Percentiles rank a stretch among this genome's conserved stretches.
Conservation (phyloP, 2,888 invertebrate genomes). For the Tyria jacobaeae region DNA sequence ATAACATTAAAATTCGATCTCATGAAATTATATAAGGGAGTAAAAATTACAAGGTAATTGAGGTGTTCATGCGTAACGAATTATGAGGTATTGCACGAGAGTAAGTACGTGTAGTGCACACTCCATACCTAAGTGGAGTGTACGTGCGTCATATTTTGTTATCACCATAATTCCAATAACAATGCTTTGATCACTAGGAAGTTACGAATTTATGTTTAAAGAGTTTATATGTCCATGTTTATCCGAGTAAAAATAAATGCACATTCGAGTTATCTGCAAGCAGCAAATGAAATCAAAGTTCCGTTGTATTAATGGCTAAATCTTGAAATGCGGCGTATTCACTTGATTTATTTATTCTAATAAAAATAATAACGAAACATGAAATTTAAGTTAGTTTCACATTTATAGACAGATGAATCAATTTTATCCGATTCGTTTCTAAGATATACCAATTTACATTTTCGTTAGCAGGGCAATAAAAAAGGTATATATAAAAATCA, state of each 20-base stretch:
- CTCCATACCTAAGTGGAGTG: background rate
- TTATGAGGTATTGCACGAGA: slow-evolving; percentile 27
- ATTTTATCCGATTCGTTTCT: background rate
- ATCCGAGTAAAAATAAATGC: background rate
- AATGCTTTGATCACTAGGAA: slow-evolving; percentile 11
- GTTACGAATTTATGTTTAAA: background rate
- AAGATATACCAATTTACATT: background rate
- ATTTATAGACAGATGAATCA: background rate
- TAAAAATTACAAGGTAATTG: slow-evolving; percentile 40
- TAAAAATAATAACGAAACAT: slow-evolving; percentile 4
- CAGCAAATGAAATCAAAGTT: background rate
- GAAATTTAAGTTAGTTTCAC: background rate
- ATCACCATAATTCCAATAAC: slow-evolving; percentile 14
- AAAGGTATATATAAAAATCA: background rate
- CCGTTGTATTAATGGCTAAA: slow-evolving; percentile 2
- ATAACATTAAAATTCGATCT: slow-evolving; percentile 33
- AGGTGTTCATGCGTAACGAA: slow-evolving; percentile 39
- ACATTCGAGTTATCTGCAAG: background rate
- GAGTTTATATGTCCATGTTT: background rate
- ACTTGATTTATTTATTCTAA: slow-evolving; percentile 2
- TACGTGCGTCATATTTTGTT: slow-evolving; percentile 22
- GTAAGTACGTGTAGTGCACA: slow-evolving; percentile 12
- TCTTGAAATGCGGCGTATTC: background rate
- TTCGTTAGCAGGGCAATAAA: background rate
- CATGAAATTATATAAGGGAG: slow-evolving; percentile 37